These are phyloP conservation scores for Sphaerodactylus townsendi DNA, from an alignment of 2,113 vertebrate species.

Conservation along the genomic window DNA sequence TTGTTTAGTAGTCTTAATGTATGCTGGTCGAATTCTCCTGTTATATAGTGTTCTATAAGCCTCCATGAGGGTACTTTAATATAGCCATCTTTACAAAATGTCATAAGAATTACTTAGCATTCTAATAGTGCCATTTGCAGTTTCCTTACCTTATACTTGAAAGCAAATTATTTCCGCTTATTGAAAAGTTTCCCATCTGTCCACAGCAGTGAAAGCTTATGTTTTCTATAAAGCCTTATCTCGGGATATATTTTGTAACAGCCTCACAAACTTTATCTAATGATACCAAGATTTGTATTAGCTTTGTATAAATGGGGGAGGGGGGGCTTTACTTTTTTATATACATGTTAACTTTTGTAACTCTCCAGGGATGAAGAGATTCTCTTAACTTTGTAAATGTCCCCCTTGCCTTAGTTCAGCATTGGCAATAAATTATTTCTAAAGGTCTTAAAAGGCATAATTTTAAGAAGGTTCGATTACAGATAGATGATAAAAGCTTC, in stretches of 20 bases:
- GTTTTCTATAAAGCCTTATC: constrained; percentile 68
- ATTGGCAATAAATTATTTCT: constrained; percentile 84
- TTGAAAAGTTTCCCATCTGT: constrained; percentile 68
- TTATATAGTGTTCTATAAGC: constrained; percentile 46
- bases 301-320: constrained; percentile 76
- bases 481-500: constrained; percentile 65
- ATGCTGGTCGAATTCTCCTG: neutral
- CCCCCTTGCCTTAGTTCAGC: constrained; percentile 67
- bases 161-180: constrained; percentile 65
- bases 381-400: constrained; percentile 75
- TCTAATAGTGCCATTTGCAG: constrained; percentile 64
- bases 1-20: neutral
- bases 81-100: neutral
- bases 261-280: constrained; percentile 68
- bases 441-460: constrained; percentile 59
- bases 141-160: constrained; percentile 75
- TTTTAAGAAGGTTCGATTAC: constrained; percentile 64
- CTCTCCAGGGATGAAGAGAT: constrained; percentile 69
- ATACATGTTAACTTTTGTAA: constrained; percentile 75
- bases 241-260: constrained; percentile 75
- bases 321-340: constrained; percentile 68
- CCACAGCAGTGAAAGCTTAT: constrained; percentile 57
- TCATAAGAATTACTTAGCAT: constrained; percentile 32
- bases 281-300: constrained; percentile 72
- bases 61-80: constrained; percentile 58